Conservation (phyloP, 2,888 invertebrate genomes). For the Dasypogon diadema region DNA sequence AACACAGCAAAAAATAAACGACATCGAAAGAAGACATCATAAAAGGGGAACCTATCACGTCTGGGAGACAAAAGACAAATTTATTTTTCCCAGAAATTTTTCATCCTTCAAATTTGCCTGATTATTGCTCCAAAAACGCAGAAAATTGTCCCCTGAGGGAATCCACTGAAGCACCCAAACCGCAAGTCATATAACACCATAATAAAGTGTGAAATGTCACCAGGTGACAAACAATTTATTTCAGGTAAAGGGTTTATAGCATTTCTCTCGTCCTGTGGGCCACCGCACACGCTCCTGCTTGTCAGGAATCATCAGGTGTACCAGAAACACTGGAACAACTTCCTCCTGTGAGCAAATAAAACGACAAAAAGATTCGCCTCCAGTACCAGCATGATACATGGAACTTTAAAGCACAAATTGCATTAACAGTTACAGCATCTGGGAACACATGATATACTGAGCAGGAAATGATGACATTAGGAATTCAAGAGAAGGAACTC, state of each 20-base stretch:
- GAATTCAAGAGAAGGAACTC: conserved; percentile 11
- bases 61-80: too few species aligned
- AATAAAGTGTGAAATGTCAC: conserved; percentile 43
- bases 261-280: conserved; percentile 1
- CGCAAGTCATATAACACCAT: conserved; percentile 38
- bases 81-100: background rate
- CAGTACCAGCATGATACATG: background rate
- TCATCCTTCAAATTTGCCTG: background rate
- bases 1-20: too few species aligned
- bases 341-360: background rate
- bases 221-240: conserved; percentile 49
- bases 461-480: conserved; percentile 32
- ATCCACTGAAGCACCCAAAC: background rate
- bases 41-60: too few species aligned
- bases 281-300: background rate
- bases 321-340: background rate
- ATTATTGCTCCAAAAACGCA: background rate
- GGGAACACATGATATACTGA: conserved; percentile 28
- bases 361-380: background rate
- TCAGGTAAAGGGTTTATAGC: conserved; percentile 22
- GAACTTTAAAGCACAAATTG: conserved; percentile 31
- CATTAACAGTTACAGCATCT: conserved; percentile 30
- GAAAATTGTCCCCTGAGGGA: background rate
- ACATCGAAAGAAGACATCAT: too few species aligned
- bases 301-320: conserved; percentile 42